Base-by-base conservation (phyloP, 2,113 vertebrate genomes). In the Labeo catla region DNA sequence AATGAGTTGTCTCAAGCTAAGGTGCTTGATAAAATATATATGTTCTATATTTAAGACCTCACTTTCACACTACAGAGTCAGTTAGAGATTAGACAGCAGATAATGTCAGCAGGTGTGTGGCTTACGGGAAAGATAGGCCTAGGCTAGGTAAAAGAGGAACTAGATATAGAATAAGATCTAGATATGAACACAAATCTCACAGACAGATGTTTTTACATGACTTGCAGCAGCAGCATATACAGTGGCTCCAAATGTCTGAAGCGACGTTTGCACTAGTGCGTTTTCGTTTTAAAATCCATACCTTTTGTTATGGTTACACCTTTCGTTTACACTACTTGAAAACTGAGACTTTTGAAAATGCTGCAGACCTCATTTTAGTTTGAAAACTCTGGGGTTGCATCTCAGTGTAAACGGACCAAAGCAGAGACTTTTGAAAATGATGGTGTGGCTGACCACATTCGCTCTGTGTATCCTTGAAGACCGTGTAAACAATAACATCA, bases 71-170 rank as follows among this genome's bases (percentile, higher is more conserved):
- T 79, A 23, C 59, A 50, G n/a, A 84, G 49, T 80, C 78, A 34
- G 84, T 66, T 80, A 68, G 47, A 81, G 81, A 86, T 87, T 68
- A 80, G 74, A 65, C 19, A 59, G 70, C 47, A 47, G 86, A 87
- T 86, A 87, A 47, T 57, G 65, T 34, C 52, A 45, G 61, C 81
- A 88, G 66, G 66, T 84, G 54, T 77, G 70, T 45, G 43, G 21
- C n/a, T 80, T 61, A 61, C 36, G 10, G 10, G 34, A 80, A 61
- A 39, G 36, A 59, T 59, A 59, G 45, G 21, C 43, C 72, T 76
- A n/a, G 23, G 23, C 57, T 36, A 54, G 6, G 49, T 28, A 23
- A 57, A 72, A 39, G 43, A 52, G 39, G 36, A 81, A 21, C 57
- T 74, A 4, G 52, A 47, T 79, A 12, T 45, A 63, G 39, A 65